Base-by-base conservation (phyloP, 2,888 invertebrate species). In the Agapostemon virescens region DNA sequence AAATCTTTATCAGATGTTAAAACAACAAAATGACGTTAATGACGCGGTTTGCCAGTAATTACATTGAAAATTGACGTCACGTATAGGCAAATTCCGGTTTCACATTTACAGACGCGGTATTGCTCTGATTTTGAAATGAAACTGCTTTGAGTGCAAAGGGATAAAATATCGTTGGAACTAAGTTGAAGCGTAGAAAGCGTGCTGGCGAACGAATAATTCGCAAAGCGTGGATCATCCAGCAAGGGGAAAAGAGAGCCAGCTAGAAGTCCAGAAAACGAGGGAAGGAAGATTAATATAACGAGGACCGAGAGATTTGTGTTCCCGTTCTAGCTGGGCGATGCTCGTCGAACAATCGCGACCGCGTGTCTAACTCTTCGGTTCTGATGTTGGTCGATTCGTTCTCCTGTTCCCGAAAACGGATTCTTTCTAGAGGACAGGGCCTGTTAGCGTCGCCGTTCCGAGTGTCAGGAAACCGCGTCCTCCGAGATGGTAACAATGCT, bases 121-220 rank as follows among this genome's bases (percentile, higher is more conserved):
- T n/a, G n/a, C n/a, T n/a, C n/a, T n/a, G n/a, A n/a, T n/a, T n/a
- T n/a, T n/a, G n/a, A n/a, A n/a, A n/a, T n/a, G n/a, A n/a, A n/a
- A n/a, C n/a, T n/a, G n/a, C n/a, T n/a, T n/a, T n/a, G n/a, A n/a
- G n/a, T n/a, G n/a, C n/a, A n/a, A n/a, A n/a, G n/a, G n/a, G n/a
- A n/a, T n/a, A n/a, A n/a, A n/a, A n/a, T n/a, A n/a, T n/a, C n/a
- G n/a, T n/a, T n/a, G n/a, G n/a, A n/a, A n/a, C n/a, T n/a, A n/a
- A n/a, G 66, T 70, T 77, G 69, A 66, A 63, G 36, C 64, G 77
- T 42, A 63, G 55, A 49, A 66, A 38, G 66, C 45, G 55, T 66
- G 45, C 42, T 23, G 69, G 45, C 69, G 67, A 71, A 68, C 66
- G 71, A 78, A 77, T 67, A 77, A 71, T 79, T 79, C 67, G 70